Evolutionary conservation across 2,888 invertebrate species (phyloP).

Genomic region (Leptopilina myrica): DNA sequence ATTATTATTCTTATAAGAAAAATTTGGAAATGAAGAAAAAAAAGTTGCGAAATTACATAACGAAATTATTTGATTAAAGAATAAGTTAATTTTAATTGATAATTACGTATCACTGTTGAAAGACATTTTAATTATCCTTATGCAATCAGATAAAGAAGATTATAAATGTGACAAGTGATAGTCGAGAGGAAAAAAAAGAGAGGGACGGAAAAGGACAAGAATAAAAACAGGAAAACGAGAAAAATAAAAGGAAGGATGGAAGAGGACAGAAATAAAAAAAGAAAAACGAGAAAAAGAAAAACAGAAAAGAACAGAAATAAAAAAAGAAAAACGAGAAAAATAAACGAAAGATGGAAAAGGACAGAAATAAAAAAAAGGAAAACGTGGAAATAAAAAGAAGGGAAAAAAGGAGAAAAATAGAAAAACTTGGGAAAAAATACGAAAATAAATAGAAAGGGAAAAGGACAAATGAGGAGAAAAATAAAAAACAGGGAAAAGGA

Average conservation of each 20-base stretch:
- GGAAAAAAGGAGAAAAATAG: too few species aligned
- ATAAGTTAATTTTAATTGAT: neutral
- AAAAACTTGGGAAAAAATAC: too few species aligned
- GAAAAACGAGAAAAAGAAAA: neutral
- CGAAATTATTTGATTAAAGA: slow-evolving; percentile 6
- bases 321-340: slow-evolving; percentile 16
- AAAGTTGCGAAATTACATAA: neutral
- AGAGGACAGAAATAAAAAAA: neutral
- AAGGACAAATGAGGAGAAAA: neutral
- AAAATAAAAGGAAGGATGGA: slow-evolving; percentile 41
- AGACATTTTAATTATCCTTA: slow-evolving; percentile 16
- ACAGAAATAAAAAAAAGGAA: neutral
- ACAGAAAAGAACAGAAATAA: slow-evolving; percentile 6
- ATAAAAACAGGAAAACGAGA: neutral
- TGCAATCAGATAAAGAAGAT: slow-evolving; percentile 6
- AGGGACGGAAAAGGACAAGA: slow-evolving; percentile 1
- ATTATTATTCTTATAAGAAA: too few species aligned
- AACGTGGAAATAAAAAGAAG: too few species aligned
- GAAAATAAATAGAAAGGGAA: neutral
- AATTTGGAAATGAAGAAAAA: too few species aligned
- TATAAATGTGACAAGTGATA: neutral
- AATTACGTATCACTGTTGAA: neutral
- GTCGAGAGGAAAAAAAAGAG: slow-evolving; percentile 22
- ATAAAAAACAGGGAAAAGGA: slow-evolving; percentile 40
- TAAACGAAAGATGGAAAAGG: slow-evolving; percentile 9